Percentiles rank a stretch among this genome's conserved stretches.
These are phyloP conservation scores for Syngnathus typhle DNA, from an alignment of 2,113 vertebrate genomes.

Conservation along the genomic window DNA sequence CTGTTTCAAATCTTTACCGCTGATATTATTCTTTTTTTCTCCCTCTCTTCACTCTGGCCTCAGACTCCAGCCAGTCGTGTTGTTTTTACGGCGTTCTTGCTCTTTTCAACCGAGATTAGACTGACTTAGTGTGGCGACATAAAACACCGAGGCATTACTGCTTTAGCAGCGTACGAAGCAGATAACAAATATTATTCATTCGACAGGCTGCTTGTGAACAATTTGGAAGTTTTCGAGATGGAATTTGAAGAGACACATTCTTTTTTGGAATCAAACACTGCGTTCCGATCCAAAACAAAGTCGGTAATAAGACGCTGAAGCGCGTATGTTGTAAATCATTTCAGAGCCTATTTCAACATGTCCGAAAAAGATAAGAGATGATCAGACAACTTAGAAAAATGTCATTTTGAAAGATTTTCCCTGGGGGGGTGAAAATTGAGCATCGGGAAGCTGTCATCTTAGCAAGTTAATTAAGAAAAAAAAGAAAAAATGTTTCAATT, in stretches of 20 bases:
- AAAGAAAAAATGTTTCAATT: neutral
- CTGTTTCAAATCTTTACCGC: slow-evolving; percentile 94
- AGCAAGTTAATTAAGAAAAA: neutral
- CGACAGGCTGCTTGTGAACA: slow-evolving; percentile 6
- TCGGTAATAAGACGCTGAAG: neutral
- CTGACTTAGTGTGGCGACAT: slow-evolving; percentile 54
- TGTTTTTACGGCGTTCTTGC: slow-evolving; percentile 60
- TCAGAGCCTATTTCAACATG: neutral
- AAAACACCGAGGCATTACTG: slow-evolving; percentile 37
- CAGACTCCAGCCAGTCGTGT: slow-evolving; percentile 63
- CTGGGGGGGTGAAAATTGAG: no score
- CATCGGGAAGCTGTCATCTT: no score
- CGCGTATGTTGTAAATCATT: neutral
- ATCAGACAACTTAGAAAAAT: neutral
- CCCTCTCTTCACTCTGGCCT: slow-evolving; percentile 72
- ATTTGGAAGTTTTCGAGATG: slow-evolving; percentile 18
- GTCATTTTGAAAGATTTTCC: neutral
- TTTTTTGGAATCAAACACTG: neutral
- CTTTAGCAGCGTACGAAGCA: slow-evolving; percentile 25
- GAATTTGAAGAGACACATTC: neutral
- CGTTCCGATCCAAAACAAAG: neutral
- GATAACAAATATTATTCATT: slow-evolving; percentile 28
- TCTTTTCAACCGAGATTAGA: slow-evolving; percentile 66
- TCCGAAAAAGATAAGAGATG: neutral
- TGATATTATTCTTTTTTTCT: slow-evolving; percentile 64